phyloP scores from a whole-genome alignment of 2,113 vertebrate species.

The Notechis scutatus region DNA sequence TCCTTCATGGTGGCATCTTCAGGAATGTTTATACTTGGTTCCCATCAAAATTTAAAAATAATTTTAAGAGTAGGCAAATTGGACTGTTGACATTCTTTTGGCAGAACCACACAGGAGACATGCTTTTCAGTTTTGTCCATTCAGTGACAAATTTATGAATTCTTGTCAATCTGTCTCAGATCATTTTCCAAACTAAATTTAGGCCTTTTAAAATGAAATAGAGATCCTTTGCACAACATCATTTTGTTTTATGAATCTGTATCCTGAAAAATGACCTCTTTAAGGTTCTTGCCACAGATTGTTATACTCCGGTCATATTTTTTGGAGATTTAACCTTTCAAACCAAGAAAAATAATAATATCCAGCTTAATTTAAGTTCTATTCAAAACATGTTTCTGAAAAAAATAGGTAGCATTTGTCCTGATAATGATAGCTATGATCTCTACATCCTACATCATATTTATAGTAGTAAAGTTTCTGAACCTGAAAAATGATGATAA shows the following conservation, averaged over 20 bases:
- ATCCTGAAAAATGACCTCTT: not conserved
- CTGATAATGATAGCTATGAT: not conserved
- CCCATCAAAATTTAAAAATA: constrained; percentile 16
- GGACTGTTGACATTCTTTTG: not conserved
- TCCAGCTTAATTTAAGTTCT: not conserved
- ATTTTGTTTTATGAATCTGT: not conserved
- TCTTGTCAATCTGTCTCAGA: not conserved
- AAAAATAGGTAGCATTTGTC: not conserved
- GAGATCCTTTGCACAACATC: not conserved
- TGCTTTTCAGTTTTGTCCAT: not conserved
- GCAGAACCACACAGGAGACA: not conserved
- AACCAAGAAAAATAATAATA: not conserved
- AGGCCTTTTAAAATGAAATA: not conserved
- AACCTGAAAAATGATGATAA: not conserved
- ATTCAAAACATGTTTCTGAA: not conserved
- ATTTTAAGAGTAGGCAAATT: not conserved
- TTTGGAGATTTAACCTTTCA: not conserved
- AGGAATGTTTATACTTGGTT: not conserved
- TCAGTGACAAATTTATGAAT: not conserved
- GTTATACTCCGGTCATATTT: not conserved
- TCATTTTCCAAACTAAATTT: not conserved
- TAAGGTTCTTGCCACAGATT: not conserved
- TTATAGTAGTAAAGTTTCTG: not conserved
- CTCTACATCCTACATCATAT: not conserved
- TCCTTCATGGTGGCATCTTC: not conserved